phyloP scores from a whole-genome alignment of 1,140 invertebrate species.

The Lycorma delicatula region DNA sequence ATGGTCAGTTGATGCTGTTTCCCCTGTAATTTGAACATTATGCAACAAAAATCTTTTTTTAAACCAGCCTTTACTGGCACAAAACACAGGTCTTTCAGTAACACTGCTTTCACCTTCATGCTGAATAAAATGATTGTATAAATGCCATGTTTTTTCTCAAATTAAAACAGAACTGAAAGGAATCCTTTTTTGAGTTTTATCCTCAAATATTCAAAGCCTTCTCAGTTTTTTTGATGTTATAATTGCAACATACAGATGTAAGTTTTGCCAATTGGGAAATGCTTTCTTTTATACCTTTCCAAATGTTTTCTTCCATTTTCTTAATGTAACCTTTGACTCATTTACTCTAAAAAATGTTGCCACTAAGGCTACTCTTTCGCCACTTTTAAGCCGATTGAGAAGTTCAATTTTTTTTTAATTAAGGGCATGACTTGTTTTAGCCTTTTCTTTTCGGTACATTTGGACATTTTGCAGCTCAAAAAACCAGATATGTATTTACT shows the following conservation, averaged over 20 bases:
- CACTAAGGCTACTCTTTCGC: neutral
- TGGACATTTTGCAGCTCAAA: neutral
- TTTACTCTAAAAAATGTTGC: neutral
- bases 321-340: neutral
- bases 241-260: neutral
- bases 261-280: neutral
- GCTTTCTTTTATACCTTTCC: neutral
- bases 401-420: conserved; percentile 1
- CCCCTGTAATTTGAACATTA: neutral
- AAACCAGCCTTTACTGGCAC: neutral
- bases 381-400: neutral
- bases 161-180: neutral
- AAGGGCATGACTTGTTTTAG: neutral
- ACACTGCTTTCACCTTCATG: neutral
- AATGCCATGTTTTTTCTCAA: neutral
- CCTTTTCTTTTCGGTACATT: neutral
- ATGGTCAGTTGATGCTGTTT: neutral
- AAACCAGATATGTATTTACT: neutral
- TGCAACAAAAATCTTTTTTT: neutral
- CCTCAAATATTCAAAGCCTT: neutral
- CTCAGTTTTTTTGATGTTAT: neutral
- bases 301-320: conserved; percentile 1
- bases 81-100: neutral
- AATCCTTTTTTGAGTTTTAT: neutral
- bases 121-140: neutral